phyloP scores from a whole-genome alignment of 2,113 vertebrate genomes.

The Colossoma macropomum region DNA sequence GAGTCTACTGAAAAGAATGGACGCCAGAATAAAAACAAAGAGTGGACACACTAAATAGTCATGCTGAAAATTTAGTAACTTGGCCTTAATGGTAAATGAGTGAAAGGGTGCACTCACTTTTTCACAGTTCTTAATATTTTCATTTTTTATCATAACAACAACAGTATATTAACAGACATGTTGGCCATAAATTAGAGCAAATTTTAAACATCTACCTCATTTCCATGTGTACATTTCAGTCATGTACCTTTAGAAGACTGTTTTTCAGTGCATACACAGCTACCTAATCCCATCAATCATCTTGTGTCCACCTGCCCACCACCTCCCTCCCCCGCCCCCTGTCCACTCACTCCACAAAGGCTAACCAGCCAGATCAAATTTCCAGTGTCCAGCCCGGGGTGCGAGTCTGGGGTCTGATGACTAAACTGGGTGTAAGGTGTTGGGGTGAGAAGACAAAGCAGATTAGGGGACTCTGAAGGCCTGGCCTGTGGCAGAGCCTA shows the following conservation, averaged over 20 bases:
- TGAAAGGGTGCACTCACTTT: too few relatives aligned
- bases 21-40: too few relatives aligned
- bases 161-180: too few relatives aligned
- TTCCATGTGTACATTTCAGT: not conserved
- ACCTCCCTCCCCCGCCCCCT: not conserved
- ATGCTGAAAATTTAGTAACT: too few relatives aligned
- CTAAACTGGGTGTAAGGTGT: not conserved
- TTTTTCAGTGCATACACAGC: constrained; percentile 20
- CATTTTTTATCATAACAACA: too few relatives aligned
- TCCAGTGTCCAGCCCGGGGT: constrained; percentile 35
- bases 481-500: constrained; percentile 25
- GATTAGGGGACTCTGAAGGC: constrained; percentile 7
- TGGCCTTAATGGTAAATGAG: too few relatives aligned
- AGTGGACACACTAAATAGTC: too few relatives aligned
- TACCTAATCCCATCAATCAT: constrained; percentile 55
- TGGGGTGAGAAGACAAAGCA: constrained; percentile 32
- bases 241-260: not conserved
- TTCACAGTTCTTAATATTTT: too few relatives aligned
- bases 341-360: constrained; percentile 3
- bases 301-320: constrained; percentile 50
- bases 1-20: too few relatives aligned
- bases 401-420: constrained; percentile 12
- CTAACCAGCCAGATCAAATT: constrained; percentile 46
- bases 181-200: too few relatives aligned
- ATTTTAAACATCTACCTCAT: too few relatives aligned